Evolutionary conservation across 2,888 invertebrate species (phyloP).

Genomic region (Tricholauxania praeusta): DNA sequence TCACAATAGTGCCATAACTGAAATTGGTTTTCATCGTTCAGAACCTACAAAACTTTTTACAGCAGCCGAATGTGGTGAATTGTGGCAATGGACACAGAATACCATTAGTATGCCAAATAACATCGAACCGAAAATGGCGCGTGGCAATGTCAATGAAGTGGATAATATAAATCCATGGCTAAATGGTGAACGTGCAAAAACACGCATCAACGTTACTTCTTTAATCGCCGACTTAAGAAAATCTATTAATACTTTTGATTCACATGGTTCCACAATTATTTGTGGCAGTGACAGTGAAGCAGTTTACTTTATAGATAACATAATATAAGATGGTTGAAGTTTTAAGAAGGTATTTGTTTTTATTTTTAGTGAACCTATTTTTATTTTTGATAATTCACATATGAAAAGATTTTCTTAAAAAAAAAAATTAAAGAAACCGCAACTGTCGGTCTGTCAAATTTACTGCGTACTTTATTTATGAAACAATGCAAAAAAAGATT

Average conservation of each 20-base stretch:
- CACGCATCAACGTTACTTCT: constrained; percentile 71
- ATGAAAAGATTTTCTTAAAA: no score
- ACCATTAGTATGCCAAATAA: constrained; percentile 55
- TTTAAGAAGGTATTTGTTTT: constrained; percentile 26
- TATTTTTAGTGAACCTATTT: background rate
- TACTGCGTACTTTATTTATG: no score
- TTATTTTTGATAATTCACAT: no score
- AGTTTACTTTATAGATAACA: constrained; percentile 81
- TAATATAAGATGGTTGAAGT: constrained; percentile 51
- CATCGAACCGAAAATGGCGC: constrained; percentile 32
- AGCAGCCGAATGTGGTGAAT: constrained; percentile 82
- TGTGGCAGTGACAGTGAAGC: constrained; percentile 93
- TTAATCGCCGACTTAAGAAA: constrained; percentile 81
- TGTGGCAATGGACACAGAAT: constrained; percentile 91
- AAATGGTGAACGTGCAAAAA: constrained; percentile 76
- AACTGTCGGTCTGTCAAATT: no score
- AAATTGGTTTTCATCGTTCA: constrained; percentile 88
- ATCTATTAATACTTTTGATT: constrained; percentile 85
- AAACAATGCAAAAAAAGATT: no score
- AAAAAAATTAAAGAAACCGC: no score
- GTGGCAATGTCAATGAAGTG: constrained; percentile 38
- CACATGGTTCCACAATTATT: constrained; percentile 79
- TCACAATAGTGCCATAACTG: constrained; percentile 81
- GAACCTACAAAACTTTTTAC: constrained; percentile 88
- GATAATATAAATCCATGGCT: constrained; percentile 73